Conservation (phyloP, 2,888 invertebrate genomes). For the Rhaphigaster nebulosa region DNA sequence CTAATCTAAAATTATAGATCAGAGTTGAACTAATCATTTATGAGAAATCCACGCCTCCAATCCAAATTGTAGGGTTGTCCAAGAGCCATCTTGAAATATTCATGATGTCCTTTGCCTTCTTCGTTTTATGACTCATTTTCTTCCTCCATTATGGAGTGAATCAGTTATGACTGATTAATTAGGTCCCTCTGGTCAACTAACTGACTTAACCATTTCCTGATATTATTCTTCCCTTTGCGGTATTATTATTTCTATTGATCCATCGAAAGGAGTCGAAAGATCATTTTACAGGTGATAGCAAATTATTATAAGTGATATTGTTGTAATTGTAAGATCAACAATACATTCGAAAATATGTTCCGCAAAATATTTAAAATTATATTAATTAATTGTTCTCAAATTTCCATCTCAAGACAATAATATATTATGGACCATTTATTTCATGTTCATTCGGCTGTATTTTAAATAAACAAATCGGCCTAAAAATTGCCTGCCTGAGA, state of each 20-base stretch:
- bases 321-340: background rate
- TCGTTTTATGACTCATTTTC: constrained; percentile 10
- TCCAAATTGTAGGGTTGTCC: constrained; percentile 1
- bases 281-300: background rate
- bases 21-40: background rate
- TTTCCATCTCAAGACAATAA: no score
- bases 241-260: constrained; percentile 18
- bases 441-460: no score
- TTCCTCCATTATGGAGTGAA: constrained; percentile 2
- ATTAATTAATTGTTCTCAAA: no score
- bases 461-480: no score
- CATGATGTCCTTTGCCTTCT: background rate
- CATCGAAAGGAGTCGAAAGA: background rate
- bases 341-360: no score
- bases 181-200: background rate
- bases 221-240: background rate
- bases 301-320: background rate
- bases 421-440: no score
- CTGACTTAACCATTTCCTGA: constrained; percentile 17
- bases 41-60: constrained; percentile 20
- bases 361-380: no score
- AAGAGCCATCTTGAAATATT: background rate
- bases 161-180: constrained; percentile 9
- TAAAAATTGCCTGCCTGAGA: no score
- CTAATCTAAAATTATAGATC: constrained; percentile 22